These are phyloP conservation scores for Zosterops borbonicus DNA, from an alignment of 2,113 vertebrate genomes.

Conservation along the genomic window DNA sequence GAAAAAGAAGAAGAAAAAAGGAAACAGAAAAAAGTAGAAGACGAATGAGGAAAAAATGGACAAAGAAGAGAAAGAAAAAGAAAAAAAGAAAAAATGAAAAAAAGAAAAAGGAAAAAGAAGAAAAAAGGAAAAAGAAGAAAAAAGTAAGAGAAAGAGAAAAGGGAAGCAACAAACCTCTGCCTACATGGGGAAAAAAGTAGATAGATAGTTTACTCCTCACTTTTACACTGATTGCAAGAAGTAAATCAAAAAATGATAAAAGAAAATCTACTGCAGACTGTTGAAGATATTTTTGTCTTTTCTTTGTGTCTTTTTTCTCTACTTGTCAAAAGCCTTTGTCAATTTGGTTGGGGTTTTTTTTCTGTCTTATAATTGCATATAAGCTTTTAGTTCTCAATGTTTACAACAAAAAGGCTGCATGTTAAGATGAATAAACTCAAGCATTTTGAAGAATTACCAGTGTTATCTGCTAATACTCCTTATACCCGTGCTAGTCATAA, in stretches of 20 bases:
- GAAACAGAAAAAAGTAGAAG: fast-evolving
- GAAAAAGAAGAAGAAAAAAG: background rate
- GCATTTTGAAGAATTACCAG: background rate
- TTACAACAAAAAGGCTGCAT: background rate
- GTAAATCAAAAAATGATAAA: background rate
- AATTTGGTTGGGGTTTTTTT: background rate
- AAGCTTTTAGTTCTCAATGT: background rate
- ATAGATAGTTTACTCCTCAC: background rate
- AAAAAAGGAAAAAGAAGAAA: too few species aligned
- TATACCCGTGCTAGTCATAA: background rate
- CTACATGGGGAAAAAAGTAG: background rate
- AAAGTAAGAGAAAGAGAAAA: background rate
- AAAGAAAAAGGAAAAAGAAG: too few species aligned
- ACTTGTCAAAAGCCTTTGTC: background rate
- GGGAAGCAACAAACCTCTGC: fast-evolving
- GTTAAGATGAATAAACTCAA: background rate
- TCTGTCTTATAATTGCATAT: background rate
- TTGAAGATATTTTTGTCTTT: background rate
- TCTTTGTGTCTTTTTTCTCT: background rate
- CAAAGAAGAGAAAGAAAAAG: background rate
- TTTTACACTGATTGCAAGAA: background rate
- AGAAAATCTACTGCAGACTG: background rate
- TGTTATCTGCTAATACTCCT: background rate
- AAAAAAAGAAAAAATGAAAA: too few species aligned
- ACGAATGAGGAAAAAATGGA: too few species aligned